Evolutionary conservation across 2,888 invertebrate species (phyloP).

Genomic region (Flexamia atlantica): DNA sequence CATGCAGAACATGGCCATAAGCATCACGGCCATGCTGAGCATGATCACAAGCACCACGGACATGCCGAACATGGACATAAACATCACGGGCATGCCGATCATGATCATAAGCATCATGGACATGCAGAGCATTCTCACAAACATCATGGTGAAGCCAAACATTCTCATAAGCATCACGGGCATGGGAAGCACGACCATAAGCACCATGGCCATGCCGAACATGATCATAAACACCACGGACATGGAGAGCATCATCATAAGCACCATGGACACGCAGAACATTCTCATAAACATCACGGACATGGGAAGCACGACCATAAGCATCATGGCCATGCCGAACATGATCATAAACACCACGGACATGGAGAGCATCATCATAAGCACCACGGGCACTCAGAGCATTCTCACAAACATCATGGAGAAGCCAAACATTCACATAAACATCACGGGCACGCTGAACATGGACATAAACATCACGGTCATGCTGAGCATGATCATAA

Average conservation of each 20-base stretch:
- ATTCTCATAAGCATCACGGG: slow-evolving; percentile 66
- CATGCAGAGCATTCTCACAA: slow-evolving; percentile 74
- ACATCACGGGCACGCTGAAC: slow-evolving; percentile 65
- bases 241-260: slow-evolving; percentile 64
- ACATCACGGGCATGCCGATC: slow-evolving; percentile 71
- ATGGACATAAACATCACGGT: slow-evolving; percentile 65
- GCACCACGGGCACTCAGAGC: slow-evolving; percentile 63
- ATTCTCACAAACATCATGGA: slow-evolving; percentile 67
- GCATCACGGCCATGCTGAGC: slow-evolving; percentile 72
- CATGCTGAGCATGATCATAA: slow-evolving; percentile 63
- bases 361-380: slow-evolving; percentile 66
- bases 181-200: slow-evolving; percentile 65
- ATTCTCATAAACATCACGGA: slow-evolving; percentile 67
- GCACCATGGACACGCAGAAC: slow-evolving; percentile 66
- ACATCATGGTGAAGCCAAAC: slow-evolving; percentile 65
- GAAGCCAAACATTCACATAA: slow-evolving; percentile 65
- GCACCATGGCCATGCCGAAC: slow-evolving; percentile 60
- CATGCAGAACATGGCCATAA: slow-evolving; percentile 67
- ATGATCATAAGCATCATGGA: slow-evolving; percentile 75
- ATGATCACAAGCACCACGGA: slow-evolving; percentile 76
- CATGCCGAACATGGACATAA: slow-evolving; percentile 74
- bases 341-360: slow-evolving; percentile 70
- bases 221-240: slow-evolving; percentile 63
- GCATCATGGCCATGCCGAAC: slow-evolving; percentile 67
- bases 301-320: slow-evolving; percentile 66